Base-by-base conservation (phyloP, 2,888 invertebrate species). In the Galerucella pusilla region DNA sequence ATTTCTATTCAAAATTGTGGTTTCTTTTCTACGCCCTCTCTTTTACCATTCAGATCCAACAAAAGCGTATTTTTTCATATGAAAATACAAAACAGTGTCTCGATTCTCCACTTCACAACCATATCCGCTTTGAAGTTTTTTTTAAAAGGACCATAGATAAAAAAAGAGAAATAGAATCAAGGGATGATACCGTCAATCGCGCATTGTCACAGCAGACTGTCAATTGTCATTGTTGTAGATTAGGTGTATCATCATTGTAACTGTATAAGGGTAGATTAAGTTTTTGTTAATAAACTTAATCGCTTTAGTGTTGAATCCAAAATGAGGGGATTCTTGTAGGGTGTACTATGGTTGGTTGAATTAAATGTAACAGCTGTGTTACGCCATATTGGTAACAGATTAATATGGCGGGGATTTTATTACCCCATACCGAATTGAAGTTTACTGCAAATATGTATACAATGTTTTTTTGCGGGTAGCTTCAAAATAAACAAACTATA, bases 1-100 rank as follows among this genome's bases (percentile, higher is more conserved):
- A 85, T 83, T 35, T 57, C 42, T 65, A 83, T 84, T 84, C 83
- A 82, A 83, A 84, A 83, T 80, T 84, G 83, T 81, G 83, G 84
- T 83, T 80, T 78, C 66, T 64, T 75, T 73, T 79, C 79, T 77
- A 80, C 82, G 81, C 77, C 80, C 81, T 79, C 75, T 80, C 77
- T 77, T 77, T 79, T 78, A 77, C 79, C 74, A 84, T 83, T 83
- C 83, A 82, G 25, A 9, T 66, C 14, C 42, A 76, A 80, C 81
- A 82, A 82, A 82, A 78, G 80, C n/a, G 67, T 75, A 64, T 75
- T 80, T 82, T 81, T 81, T 81, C 81, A 78, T 74, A 77, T 76
- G 76, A 78, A 79, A 20, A 65, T 70, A 75, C 68, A 78, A 75
- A 67, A 73, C 60, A 70, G 70, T 69, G 74, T 77, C 74, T 71